Evolutionary conservation across 2,113 vertebrate genomes (phyloP), one percentile per base, ranked within the genome.

Genomic region (Mola mola): DNA sequence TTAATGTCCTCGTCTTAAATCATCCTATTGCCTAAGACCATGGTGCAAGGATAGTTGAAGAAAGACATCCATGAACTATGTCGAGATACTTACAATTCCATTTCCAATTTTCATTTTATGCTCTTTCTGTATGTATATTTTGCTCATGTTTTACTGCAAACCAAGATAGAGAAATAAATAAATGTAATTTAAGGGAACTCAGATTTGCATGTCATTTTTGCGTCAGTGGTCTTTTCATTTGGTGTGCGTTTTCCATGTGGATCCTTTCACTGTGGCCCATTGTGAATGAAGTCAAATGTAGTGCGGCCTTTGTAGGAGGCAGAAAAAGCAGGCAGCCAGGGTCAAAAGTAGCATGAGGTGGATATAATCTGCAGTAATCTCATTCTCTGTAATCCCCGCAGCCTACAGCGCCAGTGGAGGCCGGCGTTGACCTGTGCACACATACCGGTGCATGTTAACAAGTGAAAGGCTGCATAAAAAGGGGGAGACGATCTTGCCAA

Each of bases 91-190:
- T 48, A 61, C 70, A 57, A 72, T 63, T 84, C 51, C 72, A 51
- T 58, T 75, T 44, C 78, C 74, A 51, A 82, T 85, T 50, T 75
- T 86, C 69, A 81, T 79, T 83, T 87, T 75, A 75, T 84, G 87
- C 90, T 90, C 81, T 87, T 68, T 81, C 61, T 82, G 66, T 90
- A 78, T 89, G 83, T 88, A 86, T 87, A 87, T 85, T 89, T 89
- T 90, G 87, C 87, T 91, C 75, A 88, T 90, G 81, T 90, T 87
- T 40, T 87, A 88, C 66, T 83, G 84, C 87, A 90, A 89, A 87
- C 74, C 67, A 81, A 84, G 56, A 84, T 89, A 90, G 88, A 88
- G 57, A 87, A 86, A 88, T 83, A 67, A 90, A 91, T 90, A 89
- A 90, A 90, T 82, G 75, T 88, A 41, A 88, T 87, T 79, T 83